These are phyloP conservation scores for Nannospalax galili DNA, from an alignment of 2,113 vertebrate genomes.

Conservation along the genomic window DNA sequence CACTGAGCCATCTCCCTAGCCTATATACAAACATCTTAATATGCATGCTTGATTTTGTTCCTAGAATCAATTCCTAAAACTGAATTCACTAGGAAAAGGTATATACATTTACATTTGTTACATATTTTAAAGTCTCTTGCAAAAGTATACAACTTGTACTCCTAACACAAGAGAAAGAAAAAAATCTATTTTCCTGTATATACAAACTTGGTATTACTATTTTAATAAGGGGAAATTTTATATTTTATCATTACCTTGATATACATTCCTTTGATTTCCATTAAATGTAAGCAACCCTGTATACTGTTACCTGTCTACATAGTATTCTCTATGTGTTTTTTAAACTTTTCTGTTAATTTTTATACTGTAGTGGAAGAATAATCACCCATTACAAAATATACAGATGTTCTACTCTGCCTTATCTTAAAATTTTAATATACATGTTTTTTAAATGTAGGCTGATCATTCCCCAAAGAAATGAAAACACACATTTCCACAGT, in stretches of 20 bases:
- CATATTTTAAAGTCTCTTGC: neutral
- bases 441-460: neutral
- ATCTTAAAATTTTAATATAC: neutral
- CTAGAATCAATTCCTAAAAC: neutral
- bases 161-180: too few species aligned
- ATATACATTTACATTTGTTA: neutral
- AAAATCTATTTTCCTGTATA: too few species aligned
- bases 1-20: neutral
- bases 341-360: slow-evolving; percentile 10
- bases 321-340: neutral
- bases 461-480: slow-evolving; percentile 6
- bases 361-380: neutral
- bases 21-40: neutral
- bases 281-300: neutral
- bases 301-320: neutral
- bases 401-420: neutral
- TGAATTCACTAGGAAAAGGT: neutral
- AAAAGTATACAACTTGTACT: neutral
- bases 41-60: neutral
- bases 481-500: neutral
- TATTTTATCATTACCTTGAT: neutral
- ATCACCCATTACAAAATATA: slow-evolving; percentile 19
- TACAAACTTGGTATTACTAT: too few species aligned
- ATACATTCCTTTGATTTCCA: neutral
- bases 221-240: too few species aligned